A percentile compares a stretch with the other conserved stretches of the same genome.
Evolutionary conservation across 2,797 vertebrate species (phyloP).

Genomic region (Hemibagrus guttatus): DNA sequence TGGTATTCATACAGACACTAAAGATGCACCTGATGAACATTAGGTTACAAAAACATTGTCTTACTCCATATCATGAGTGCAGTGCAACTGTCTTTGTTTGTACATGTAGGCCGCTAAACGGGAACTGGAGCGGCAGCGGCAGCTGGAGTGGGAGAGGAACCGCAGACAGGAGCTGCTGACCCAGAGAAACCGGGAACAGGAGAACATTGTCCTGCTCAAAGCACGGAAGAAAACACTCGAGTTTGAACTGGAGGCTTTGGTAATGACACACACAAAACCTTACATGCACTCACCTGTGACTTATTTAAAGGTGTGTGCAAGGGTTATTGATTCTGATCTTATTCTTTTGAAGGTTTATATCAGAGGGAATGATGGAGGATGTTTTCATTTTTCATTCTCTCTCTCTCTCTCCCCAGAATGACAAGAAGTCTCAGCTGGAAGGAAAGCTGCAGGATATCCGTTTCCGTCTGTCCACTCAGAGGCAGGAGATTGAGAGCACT

Average conservation of each 20-base stretch:
- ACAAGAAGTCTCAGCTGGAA: conserved; percentile 93
- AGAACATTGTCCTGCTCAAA: conserved; percentile 93
- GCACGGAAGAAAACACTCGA: conserved; percentile 96
- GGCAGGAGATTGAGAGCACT: conserved; percentile 93
- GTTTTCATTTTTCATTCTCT: background rate
- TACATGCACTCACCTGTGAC: background rate
- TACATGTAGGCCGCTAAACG: conserved; percentile 86
- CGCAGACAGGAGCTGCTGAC: conserved; percentile 92
- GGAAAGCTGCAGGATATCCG: conserved; percentile 96
- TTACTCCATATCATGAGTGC: background rate
- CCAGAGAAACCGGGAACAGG: conserved; percentile 95
- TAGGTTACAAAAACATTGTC: background rate
- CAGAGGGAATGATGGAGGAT: background rate
- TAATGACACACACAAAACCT: conserved; percentile 56
- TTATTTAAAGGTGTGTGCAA: background rate
- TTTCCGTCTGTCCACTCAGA: conserved; percentile 87
- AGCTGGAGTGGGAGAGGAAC: conserved; percentile 86
- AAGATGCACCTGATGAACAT: background rate
- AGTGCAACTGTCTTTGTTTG: background rate
- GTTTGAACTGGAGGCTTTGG: conserved; percentile 94
- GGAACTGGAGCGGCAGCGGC: conserved; percentile 90
- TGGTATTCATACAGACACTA: background rate
- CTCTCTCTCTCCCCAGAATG: conserved; percentile 76
- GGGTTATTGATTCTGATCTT: background rate
- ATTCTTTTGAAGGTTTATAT: background rate